Evolutionary conservation across 2,888 invertebrate species (phyloP).

Genomic region (Caenorhabditis macrosperma): DNA sequence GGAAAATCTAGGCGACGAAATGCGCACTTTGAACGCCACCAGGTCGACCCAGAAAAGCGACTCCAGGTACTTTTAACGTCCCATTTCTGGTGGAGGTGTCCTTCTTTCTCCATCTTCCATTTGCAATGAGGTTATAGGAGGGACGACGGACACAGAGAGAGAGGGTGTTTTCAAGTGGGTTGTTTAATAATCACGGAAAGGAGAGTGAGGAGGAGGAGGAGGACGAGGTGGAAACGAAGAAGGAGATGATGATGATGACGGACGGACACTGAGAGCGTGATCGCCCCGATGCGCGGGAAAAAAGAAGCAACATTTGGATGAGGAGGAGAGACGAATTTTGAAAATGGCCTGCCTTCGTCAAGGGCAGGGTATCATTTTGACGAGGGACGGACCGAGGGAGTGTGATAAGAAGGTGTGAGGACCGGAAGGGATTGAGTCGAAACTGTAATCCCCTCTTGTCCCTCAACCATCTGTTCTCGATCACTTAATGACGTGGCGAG

Average conservation of each 20-base stretch:
- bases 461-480: not conserved
- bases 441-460: not conserved
- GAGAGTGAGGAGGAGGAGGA: not conserved
- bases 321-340: not conserved
- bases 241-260: conserved; percentile 23
- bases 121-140: conserved; percentile 37
- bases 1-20: too few relatives aligned
- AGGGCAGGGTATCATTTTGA: conserved; percentile 26
- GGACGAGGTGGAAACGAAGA: not conserved
- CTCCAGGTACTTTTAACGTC: too few relatives aligned
- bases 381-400: not conserved
- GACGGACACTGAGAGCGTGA: conserved; percentile 47
- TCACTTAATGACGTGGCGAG: conserved; percentile 20
- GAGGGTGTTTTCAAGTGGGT: conserved; percentile 44
- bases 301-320: conserved; percentile 28
- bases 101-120: conserved; percentile 12
- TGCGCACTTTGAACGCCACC: too few relatives aligned
- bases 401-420: not conserved
- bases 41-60: too few relatives aligned
- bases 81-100: not conserved
- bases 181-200: conserved; percentile 53
- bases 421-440: not conserved
- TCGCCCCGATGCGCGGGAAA: not conserved
- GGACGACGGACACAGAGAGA: conserved; percentile 10
- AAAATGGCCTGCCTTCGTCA: conserved; percentile 5